Evolutionary conservation across 2,888 invertebrate species (phyloP), one percentile per base, ranked within the genome.

Genomic region (Muschampia staudingeri): DNA sequence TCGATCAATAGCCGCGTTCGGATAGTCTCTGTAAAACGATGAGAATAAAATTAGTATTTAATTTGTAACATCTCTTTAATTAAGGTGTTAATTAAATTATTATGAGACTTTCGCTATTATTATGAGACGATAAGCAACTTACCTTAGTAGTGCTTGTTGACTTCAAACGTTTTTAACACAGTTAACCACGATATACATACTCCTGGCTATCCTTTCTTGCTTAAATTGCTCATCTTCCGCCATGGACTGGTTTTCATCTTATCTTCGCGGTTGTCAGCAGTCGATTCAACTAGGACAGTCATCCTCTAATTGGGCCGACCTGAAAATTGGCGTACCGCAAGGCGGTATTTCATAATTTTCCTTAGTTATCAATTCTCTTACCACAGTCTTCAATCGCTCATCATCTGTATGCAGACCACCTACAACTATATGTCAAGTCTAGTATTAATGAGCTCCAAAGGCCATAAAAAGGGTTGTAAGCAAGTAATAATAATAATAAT

Each of bases 1-100:
- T 80, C 56, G 69, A 88, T 91, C 91, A 80, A 89, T 89, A 87
- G 25, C 12, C 34, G 14, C 19, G 52, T 34, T 80, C 76, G 84
- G 82, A 80, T 80, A 82, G 40, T 76, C 16, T 14, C 65, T 34
- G 9, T 78, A 78, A 37, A 44, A 71, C 14, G 30, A 65, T 69
- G 19, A 30, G 14, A 71, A 56, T 30, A 30, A 65, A 12, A 14
- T 14, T 14, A 34, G 2, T 42, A 14, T 44, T 14, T 44, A 14
- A 14, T 12, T 42, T 42, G 42, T 42, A 7, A 42, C 9, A 42
- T 6, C 11, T 42, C 11, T 11, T 42, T 6, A 8, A 8, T 42
- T 42, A 42, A 40, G 2, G 5, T 8, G 8, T 34, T 34, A 5
- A 34, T 5, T 34, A 34, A 34, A 34, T 34, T 34, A 8, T 42